Evolutionary conservation across 1,140 invertebrate species (phyloP).

Genomic region (Halesus radiatus): DNA sequence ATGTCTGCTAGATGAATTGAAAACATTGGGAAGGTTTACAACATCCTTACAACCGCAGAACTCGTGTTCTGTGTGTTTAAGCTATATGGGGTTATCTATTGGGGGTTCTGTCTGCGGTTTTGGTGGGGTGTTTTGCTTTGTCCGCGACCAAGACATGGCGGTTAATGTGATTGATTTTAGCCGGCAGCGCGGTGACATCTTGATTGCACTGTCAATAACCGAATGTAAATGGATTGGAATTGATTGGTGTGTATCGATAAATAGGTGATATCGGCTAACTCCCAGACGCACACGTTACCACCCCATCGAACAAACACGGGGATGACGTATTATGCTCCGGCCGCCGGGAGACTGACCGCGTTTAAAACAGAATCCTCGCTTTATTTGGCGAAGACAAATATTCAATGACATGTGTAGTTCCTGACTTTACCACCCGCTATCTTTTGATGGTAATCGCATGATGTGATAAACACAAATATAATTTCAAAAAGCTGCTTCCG

Average conservation of each 20-base stretch:
- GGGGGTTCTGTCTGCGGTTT: neutral
- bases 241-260: conserved; percentile 39
- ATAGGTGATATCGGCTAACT: conserved; percentile 34
- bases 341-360: neutral
- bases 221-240: conserved; percentile 46
- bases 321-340: conserved; percentile 3
- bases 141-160: neutral
- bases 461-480: too few species aligned
- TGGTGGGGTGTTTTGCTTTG: neutral
- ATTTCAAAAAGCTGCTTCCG: too few species aligned
- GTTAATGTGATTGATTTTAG: conserved; percentile 43
- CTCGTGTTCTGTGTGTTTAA: neutral
- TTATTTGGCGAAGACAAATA: too few species aligned
- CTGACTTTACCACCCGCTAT: too few species aligned
- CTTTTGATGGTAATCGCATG: too few species aligned
- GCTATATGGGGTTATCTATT: neutral
- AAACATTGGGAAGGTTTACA: conserved; percentile 24
- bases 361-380: too few species aligned
- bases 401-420: too few species aligned
- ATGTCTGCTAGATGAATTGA: conserved; percentile 33
- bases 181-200: conserved; percentile 37
- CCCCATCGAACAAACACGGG: conserved; percentile 9
- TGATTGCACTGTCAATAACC: conserved; percentile 45
- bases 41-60: neutral
- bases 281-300: conserved; percentile 6